Base-by-base conservation (phyloP, 2,888 invertebrate species). In the Rhingia campestris region DNA sequence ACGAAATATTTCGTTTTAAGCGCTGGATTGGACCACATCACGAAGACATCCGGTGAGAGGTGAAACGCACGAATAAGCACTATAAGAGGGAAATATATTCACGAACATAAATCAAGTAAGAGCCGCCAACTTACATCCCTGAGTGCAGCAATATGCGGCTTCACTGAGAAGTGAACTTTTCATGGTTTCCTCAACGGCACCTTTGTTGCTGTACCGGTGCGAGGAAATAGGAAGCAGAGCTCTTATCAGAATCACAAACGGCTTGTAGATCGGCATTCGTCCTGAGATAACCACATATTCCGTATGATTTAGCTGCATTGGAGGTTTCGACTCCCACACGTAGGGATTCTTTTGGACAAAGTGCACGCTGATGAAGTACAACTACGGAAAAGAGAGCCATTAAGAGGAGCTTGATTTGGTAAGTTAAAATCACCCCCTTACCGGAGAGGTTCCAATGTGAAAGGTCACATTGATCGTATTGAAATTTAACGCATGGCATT, bases 401-500 rank as follows among this genome's bases (percentile, higher is more conserved):
- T 49, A 63, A 49, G 37, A 41, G 1, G 10, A 2, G 9, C n/a
- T 30, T 5, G 56, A 69, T 22, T 9, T 3, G 3, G 0, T 43
- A 6, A 4, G 64, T 10, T 12, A 12, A 37, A 2, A 35, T 41
- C 5, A 37, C 4, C 2, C 5, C 72, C 86, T 87, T 75, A 90
- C 90, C 88, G 89, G 89, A 59, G 89, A 76, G 22, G 87, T 87
- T 58, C 88, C 88, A 56, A 88, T 89, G 45, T 90, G 89, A 64
- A 91, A 91, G 7, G 91, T 91, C 1, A 91, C 88, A 80, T 91
- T 90, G 32, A 91, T 89, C 66, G 90, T 89, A 76, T 90, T 89
- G 41, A 89, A 89, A 59, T 91, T 91, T 67, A 91, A 88, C 10
- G 91, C 90, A 88, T 88, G 91, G 54, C 91, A 92, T 61, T 89